Evolutionary conservation across 2,113 vertebrate species (phyloP).

Genomic region (Xiphophorus couchianus): DNA sequence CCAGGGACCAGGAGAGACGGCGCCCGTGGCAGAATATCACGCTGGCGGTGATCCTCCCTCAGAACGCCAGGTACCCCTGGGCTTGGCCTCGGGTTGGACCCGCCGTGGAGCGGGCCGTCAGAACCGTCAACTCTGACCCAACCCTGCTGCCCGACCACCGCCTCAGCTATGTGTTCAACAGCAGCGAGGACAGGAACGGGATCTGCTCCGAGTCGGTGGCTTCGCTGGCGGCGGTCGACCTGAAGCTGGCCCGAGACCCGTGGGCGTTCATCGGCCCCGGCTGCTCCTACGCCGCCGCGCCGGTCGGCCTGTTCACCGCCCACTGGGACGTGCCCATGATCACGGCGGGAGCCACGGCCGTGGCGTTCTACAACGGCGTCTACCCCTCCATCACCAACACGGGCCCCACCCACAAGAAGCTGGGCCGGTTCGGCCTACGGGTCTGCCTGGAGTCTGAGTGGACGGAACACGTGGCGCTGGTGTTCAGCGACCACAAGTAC

Average conservation of each 20-base stretch:
- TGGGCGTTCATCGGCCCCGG: constrained; percentile 90
- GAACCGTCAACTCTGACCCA: constrained; percentile 72
- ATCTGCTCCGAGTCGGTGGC: constrained; percentile 89
- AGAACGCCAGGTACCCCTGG: constrained; percentile 92
- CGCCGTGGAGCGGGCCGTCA: constrained; percentile 81
- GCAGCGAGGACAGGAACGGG: constrained; percentile 84
- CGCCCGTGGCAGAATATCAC: constrained; percentile 72
- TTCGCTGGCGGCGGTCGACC: constrained; percentile 87
- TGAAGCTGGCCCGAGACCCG: constrained; percentile 82
- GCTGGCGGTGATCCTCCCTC: constrained; percentile 88
- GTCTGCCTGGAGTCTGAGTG: constrained; percentile 88
- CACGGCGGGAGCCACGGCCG: constrained; percentile 87
- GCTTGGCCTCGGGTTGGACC: constrained; percentile 92
- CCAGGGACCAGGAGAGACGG: constrained; percentile 14
- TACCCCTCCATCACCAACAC: constrained; percentile 86
- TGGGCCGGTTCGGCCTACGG: constrained; percentile 84
- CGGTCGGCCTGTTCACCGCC: constrained; percentile 87
- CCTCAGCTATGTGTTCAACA: constrained; percentile 80
- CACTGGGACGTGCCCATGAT: constrained; percentile 91
- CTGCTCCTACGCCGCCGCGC: constrained; percentile 88
- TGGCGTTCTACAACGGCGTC: constrained; percentile 80
- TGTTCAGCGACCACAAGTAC: constrained; percentile 83
- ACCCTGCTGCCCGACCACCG: constrained; percentile 77
- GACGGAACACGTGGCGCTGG: constrained; percentile 82
- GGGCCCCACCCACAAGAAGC: constrained; percentile 89